These are phyloP conservation scores for Cathartes aura DNA, from an alignment of 2,113 vertebrate species.

Conservation along the genomic window DNA sequence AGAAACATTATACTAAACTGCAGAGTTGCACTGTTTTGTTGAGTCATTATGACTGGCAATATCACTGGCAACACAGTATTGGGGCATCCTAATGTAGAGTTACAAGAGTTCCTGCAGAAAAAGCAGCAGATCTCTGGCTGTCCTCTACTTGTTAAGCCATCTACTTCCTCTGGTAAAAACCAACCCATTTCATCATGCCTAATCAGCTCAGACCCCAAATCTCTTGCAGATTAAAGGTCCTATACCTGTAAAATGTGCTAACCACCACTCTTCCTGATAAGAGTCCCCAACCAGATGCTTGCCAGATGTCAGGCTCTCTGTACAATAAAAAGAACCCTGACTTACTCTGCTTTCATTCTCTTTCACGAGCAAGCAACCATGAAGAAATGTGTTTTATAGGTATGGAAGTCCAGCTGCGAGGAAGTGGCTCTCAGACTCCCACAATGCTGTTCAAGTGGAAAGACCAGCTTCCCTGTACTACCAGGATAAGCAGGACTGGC, in stretches of 20 bases:
- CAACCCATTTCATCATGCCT: neutral
- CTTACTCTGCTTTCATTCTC: neutral
- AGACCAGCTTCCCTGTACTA: neutral
- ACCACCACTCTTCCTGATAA: neutral
- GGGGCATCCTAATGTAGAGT: neutral
- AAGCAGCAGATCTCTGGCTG: neutral
- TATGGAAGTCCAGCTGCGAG: neutral
- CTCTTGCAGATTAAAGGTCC: neutral
- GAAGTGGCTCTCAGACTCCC: neutral
- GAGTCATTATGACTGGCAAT: neutral
- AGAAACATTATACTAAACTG: neutral
- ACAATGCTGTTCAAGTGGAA: neutral
- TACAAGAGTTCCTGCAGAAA: neutral
- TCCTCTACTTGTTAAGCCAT: neutral
- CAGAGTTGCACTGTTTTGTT: neutral
- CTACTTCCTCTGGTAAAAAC: neutral
- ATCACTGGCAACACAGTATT: neutral
- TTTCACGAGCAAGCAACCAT: neutral
- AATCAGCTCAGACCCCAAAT: neutral
- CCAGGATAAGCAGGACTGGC: neutral
- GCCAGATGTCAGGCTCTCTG: conserved; percentile 10
- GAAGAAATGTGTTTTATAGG: neutral
- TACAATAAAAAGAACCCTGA: neutral
- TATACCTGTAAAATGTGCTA: conserved; percentile 16
- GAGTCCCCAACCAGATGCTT: neutral